phyloP scores from a whole-genome alignment of 2,888 invertebrate genomes.

The Camponotus fellah region DNA sequence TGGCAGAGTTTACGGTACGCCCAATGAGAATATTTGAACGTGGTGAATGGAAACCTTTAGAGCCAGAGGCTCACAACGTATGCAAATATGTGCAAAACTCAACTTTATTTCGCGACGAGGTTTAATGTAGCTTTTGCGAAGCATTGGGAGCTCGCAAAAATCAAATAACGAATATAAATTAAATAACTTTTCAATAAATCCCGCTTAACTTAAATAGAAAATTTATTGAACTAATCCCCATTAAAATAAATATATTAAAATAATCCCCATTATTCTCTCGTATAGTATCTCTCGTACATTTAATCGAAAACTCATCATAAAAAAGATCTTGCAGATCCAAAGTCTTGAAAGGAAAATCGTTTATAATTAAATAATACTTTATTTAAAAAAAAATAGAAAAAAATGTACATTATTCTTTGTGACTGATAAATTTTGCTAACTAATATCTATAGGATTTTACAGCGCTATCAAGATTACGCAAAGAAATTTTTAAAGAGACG shows the following conservation, averaged over 20 bases:
- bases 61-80: slow-evolving; percentile 28
- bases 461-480: background rate
- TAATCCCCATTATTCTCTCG: background rate
- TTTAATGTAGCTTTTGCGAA: slow-evolving; percentile 33
- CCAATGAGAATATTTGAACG: slow-evolving; percentile 52
- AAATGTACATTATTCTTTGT: background rate
- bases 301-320: background rate
- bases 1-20: slow-evolving; percentile 41
- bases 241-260: background rate
- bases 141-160: slow-evolving; percentile 13
- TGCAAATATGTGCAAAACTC: slow-evolving; percentile 55
- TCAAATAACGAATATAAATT: slow-evolving; percentile 55
- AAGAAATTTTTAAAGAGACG: slow-evolving; percentile 3
- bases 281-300: background rate
- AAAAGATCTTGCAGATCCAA: background rate
- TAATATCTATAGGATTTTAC: slow-evolving; percentile 6
- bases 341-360: background rate
- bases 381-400: background rate
- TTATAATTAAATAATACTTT: background rate
- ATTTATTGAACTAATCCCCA: background rate
- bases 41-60: slow-evolving; percentile 40
- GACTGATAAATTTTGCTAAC: slow-evolving; percentile 5
- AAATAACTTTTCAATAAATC: slow-evolving; percentile 46
- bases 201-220: slow-evolving; percentile 13
- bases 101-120: slow-evolving; percentile 47